A percentile compares a stretch with the other conserved stretches of the same genome.
phyloP scores from a whole-genome alignment of 2,888 invertebrate genomes.

The Acleris holmiana region DNA sequence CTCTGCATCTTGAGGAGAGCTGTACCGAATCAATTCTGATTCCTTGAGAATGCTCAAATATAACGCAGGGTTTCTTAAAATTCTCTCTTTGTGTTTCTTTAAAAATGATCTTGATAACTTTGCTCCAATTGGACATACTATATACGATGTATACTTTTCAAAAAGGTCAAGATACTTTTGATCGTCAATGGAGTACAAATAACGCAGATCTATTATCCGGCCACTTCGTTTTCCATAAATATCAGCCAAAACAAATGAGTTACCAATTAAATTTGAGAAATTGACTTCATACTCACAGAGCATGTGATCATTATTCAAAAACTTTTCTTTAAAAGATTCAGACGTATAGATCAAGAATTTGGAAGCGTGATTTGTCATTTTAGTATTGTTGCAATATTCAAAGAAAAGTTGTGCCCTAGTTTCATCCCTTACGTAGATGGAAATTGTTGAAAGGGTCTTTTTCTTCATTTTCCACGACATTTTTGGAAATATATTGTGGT shows the following conservation, averaged over 20 bases:
- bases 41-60: conserved; percentile 15
- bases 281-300: conserved; percentile 17
- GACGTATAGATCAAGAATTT: conserved; percentile 60
- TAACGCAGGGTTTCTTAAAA: conserved; percentile 12
- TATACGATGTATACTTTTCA: conserved; percentile 46
- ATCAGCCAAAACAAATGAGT: conserved; percentile 52
- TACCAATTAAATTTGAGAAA: conserved; percentile 49
- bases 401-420: conserved; percentile 53
- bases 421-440: conserved; percentile 50
- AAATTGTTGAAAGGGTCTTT: conserved; percentile 55
- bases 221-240: conserved; percentile 26
- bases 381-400: conserved; percentile 52
- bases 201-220: conserved; percentile 38
- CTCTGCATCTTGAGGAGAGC: conserved; percentile 54
- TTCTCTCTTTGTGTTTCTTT: conserved; percentile 22
- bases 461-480: conserved; percentile 67
- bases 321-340: conserved; percentile 53
- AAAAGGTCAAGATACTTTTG: conserved; percentile 56
- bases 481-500: conserved; percentile 57
- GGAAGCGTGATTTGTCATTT: conserved; percentile 48
- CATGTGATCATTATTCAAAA: conserved; percentile 40
- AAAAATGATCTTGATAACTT: conserved; percentile 21
- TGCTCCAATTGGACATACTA: too few species aligned
- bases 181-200: conserved; percentile 50
- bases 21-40: conserved; percentile 45